Conservation (phyloP, 2,888 invertebrate genomes). For the Drosophila histrio region DNA sequence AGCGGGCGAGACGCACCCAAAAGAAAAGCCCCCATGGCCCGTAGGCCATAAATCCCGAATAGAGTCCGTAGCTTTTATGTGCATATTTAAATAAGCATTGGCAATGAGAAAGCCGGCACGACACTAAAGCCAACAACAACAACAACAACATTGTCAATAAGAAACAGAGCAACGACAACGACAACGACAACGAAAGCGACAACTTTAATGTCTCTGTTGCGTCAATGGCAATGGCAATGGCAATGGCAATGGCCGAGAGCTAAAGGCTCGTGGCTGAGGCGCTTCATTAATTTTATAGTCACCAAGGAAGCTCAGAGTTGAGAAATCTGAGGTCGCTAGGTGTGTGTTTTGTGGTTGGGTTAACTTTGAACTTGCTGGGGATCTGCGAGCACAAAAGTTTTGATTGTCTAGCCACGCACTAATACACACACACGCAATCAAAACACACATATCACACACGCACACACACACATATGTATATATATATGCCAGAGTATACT, state of each 20-base stretch:
- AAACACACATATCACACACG: conserved; percentile 39
- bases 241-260: conserved; percentile 39
- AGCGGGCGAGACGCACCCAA: conserved; percentile 14
- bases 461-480: too few species aligned
- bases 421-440: conserved; percentile 49
- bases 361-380: conserved; percentile 65
- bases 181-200: conserved; percentile 26
- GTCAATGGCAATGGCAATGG: conserved; percentile 32
- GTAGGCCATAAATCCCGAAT: conserved; percentile 46
- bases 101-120: conserved; percentile 41
- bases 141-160: conserved; percentile 12
- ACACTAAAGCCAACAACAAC: conserved; percentile 2
- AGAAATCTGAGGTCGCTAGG: conserved; percentile 37
- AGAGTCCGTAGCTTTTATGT: conserved; percentile 52
- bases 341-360: conserved; percentile 43
- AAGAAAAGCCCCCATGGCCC: conserved; percentile 20
- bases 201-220: conserved; percentile 72
- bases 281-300: conserved; percentile 79
- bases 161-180: conserved; percentile 22
- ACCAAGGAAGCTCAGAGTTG: conserved; percentile 4
- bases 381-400: conserved; percentile 57
- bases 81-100: conserved; percentile 75
- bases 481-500: too few species aligned
- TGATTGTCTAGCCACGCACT: conserved; percentile 71
- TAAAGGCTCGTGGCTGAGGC: conserved; percentile 57